Percentiles rank a stretch among this genome's conserved stretches.
These are phyloP conservation scores for Parnassius glacialis DNA, from an alignment of 2,888 invertebrate species.

Conservation along the genomic window DNA sequence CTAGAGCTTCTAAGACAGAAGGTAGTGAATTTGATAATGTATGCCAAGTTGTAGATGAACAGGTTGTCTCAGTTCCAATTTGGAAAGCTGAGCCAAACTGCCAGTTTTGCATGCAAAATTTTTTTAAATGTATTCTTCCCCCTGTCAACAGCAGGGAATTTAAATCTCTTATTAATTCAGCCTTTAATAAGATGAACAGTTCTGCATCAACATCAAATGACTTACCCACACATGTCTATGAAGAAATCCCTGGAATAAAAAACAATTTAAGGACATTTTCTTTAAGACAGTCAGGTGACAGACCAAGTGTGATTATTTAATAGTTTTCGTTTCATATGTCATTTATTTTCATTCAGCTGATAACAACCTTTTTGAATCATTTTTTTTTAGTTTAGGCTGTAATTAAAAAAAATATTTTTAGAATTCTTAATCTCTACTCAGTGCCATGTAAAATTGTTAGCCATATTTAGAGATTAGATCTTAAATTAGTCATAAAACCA, in stretches of 20 bases:
- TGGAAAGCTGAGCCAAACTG: slow-evolving; percentile 58
- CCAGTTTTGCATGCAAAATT: slow-evolving; percentile 39
- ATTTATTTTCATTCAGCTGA: background rate
- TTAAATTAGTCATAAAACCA: too few relatives aligned
- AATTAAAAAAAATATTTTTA: background rate
- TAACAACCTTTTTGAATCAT: too few relatives aligned
- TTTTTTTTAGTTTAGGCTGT: background rate
- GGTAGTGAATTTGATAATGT: slow-evolving; percentile 55
- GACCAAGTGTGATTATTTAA: slow-evolving; percentile 3
- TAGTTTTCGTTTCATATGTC: background rate
- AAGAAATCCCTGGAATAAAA: slow-evolving; percentile 46
- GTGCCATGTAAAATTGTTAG: too few relatives aligned
- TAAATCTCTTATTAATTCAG: slow-evolving; percentile 40
- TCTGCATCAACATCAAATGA: slow-evolving; percentile 38
- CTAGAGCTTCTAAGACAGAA: slow-evolving; percentile 54
- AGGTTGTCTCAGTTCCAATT: slow-evolving; percentile 60
- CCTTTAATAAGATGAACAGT: slow-evolving; percentile 47
- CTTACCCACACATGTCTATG: slow-evolving; percentile 44
- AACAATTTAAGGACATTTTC: slow-evolving; percentile 38
- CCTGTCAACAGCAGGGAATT: slow-evolving; percentile 35
- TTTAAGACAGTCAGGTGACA: slow-evolving; percentile 39
- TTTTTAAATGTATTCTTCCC: slow-evolving; percentile 13
- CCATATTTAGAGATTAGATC: too few relatives aligned
- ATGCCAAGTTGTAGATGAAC: slow-evolving; percentile 65
- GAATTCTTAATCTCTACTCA: too few relatives aligned